Evolutionary conservation across 2,797 vertebrate genomes (phyloP), one percentile per base, ranked within the genome.

Genomic region (Eurystomus glaucurus): DNA sequence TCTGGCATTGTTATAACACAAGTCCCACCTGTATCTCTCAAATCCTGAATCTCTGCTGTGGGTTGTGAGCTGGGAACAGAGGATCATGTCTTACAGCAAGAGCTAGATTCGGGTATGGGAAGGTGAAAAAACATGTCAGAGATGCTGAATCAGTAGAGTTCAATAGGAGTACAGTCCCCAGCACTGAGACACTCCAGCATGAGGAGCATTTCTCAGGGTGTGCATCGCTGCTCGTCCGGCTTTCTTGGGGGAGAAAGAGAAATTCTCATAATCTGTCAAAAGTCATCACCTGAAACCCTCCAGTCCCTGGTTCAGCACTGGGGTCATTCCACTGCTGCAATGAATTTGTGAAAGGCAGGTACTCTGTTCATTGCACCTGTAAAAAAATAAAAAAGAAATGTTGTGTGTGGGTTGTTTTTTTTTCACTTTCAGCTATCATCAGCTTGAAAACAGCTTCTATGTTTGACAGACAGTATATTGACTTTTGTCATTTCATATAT

Each of bases 401-500:
- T 37, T 37, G 37, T 37, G 37, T 35, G 35, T 29, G 18, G 28
- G 9, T 7, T 58, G 14, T 58, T 57, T 58, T 55, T 4, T 39
- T 65, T 88, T 85, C 45, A 54, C 10, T 86, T 77, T 60, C 52
- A 84, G 23, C 39, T 85, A 14, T 75, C 41, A 66, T 54, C 61
- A 20, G 22, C 77, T 88, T 69, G 52, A 75, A 74, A 89, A 86
- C 23, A 0, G 3, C 22, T 46, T 74, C 20, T 64, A 0, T 26
- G 45, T 31, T 26, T 85, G 70, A 57, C 55, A 82, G 71, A 28
- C 45, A 54, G 29, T 4, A 11, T 54, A 60, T n/a, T 76, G 79
- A 85, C 58, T 69, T 66, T 91, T 82, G 83, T 48, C 20, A 39
- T 88, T 91, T 80, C 41, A 19, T 6, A 2, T 93, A 69, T 91